phyloP scores from a whole-genome alignment of 37 sponge, comb jelly and placozoan genomes.

The Agelas oroides region DNA sequence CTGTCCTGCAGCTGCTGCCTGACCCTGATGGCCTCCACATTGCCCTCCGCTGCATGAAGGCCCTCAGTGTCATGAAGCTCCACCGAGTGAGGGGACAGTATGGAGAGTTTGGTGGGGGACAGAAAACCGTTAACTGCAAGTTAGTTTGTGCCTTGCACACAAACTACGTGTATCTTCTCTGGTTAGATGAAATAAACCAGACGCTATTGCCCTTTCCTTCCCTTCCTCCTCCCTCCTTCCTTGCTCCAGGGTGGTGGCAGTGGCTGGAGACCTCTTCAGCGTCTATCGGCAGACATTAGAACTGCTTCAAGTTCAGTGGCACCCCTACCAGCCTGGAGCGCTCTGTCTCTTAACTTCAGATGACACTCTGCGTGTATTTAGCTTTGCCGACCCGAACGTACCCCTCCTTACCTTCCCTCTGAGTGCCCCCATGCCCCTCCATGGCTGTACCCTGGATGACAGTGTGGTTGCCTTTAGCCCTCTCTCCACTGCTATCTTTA shows the following conservation, averaged over 20 bases:
- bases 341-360: constrained; percentile 57
- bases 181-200: no score
- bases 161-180: neutral
- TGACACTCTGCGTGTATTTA: constrained; percentile 37
- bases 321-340: neutral
- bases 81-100: constrained; percentile 22
- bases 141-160: neutral
- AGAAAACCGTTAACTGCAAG: constrained; percentile 30
- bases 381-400: constrained; percentile 30
- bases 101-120: constrained; percentile 69
- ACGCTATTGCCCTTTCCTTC: neutral
- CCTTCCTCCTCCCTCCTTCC: neutral
- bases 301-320: constrained; percentile 50
- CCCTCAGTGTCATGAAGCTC: constrained; percentile 42
- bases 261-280: constrained; percentile 29
- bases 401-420: constrained; percentile 32
- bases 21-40: constrained; percentile 29
- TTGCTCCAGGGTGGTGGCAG: neutral
- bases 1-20: constrained; percentile 27
- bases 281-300: constrained; percentile 19
- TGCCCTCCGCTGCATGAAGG: constrained; percentile 30
- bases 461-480: constrained; percentile 31
- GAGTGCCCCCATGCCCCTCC: neutral
- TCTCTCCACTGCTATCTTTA: neutral
- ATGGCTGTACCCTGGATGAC: constrained; percentile 19